Evolutionary conservation across 2,797 vertebrate species (phyloP), one percentile per base, ranked within the genome.

Genomic region (Lepus oiostolus): DNA sequence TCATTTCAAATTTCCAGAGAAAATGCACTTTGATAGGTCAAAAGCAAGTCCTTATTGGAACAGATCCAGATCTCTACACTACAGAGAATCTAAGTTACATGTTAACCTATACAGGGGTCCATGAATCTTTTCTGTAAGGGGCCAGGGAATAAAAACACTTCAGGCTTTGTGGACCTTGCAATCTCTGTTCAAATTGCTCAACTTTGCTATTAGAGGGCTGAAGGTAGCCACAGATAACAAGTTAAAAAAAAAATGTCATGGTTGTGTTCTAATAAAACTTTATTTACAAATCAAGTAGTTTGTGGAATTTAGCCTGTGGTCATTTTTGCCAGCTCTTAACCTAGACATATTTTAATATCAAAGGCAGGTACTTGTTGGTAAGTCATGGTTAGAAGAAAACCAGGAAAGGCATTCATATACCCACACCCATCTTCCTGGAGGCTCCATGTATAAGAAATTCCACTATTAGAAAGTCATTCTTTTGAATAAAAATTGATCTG

Each of bases 1-100:
- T 85, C 4, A 87, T 87, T 82, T 47, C 26, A 19, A 12, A 54
- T 79, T 93, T 95, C 52, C 58, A 54, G 68, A 94, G 47, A 87
- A 85, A 87, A 75, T 77, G 63, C 1, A 19, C 30, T 70, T n/a
- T 5, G 14, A 16, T n/a, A 79, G 16, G 28, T 68, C 68, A 67
- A 72, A 94, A 92, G 22, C 38, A 60, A 35, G 9, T 85, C 82
- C 54, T 62, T 5, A 52, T 0, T 32, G 28, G 42, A 71, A 38
- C 42, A 63, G 16, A 50, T 1, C 17, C 28, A 68, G 54, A 13
- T 76, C 32, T 63, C 38, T 76, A 74, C 58, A 62, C 81, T 19
- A 24, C 5, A 24, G 58, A 60, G 72, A 77, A 26, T 91, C 63
- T 79, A 74, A 95, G n/a, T n/a, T 86, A 52, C 2, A 24, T 17